Base-by-base conservation (phyloP, 2,888 invertebrate genomes). In the Cataglyphis altisquamis region DNA sequence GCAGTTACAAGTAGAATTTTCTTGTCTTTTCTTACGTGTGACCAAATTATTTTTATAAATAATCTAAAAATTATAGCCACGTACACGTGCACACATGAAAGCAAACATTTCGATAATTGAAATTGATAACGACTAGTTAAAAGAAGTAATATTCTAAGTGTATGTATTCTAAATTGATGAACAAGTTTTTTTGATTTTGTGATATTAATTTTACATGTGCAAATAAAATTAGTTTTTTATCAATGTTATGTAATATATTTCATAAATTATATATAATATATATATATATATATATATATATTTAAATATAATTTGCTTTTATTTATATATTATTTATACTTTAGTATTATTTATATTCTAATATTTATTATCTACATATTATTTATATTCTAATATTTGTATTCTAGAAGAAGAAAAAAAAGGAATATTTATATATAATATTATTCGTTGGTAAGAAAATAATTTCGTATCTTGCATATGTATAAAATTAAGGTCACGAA, bases 1-100 rank as follows among this genome's bases (percentile, higher is more conserved):
- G 21, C 15, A 39, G 48, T 32, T 21, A 66, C 92, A 9, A 89
- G 88, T 48, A 4, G 32, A 8, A 68, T 62, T 68, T 29, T 29
- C 32, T 67, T 21, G 12, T 6, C 3, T 2, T 41, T 25, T 15
- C n/a, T 45, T 77, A 45, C 21, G 5, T 41, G 12, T 25, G 25
- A 18, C 9, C 18, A 75, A 39, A 39, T 55, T 67, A 67, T 67
- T 55, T 39, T 75, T 36, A 39, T 29, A 25, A 66, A 52, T 66
- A 52, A 52, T 66, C 25, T 18, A 18, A 57, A 41, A 29, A 60
- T 32, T 45, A 15, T 32, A 12, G 21, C 32, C 0, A 21, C 21
- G 55, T 1, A 39, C 0, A 57, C 32, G 0, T 1, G 15, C 5
- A 67, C 5, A 18, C 4, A 6, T 4, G 3, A 32, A 32, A 32